These are phyloP conservation scores for Sphinx pinastri DNA, from an alignment of 2,888 invertebrate species.

Conservation along the genomic window DNA sequence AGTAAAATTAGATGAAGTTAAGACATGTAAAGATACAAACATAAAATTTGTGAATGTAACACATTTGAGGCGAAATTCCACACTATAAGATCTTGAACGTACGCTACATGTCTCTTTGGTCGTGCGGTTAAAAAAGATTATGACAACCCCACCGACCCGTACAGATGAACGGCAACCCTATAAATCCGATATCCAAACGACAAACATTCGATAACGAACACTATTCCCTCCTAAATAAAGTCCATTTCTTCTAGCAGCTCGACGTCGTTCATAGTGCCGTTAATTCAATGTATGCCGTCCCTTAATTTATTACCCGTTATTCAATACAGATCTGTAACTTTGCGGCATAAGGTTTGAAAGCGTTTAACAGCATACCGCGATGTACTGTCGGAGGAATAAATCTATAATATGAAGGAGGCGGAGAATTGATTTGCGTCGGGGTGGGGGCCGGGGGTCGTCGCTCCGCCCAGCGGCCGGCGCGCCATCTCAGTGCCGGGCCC, in stretches of 20 bases:
- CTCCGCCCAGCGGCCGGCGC: constrained; percentile 71
- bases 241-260: constrained; percentile 52
- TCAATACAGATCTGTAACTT: constrained; percentile 76
- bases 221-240: constrained; percentile 54
- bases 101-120: constrained; percentile 69
- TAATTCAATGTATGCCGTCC: constrained; percentile 79
- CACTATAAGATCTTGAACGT: constrained; percentile 66
- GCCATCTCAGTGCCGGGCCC: constrained; percentile 77
- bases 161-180: constrained; percentile 67
- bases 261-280: constrained; percentile 64
- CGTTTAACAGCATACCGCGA: constrained; percentile 65
- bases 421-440: constrained; percentile 73
- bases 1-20: background rate
- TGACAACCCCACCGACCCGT: constrained; percentile 73
- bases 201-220: constrained; percentile 52
- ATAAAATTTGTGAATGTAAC: background rate
- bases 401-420: constrained; percentile 84
- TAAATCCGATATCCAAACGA: constrained; percentile 63
- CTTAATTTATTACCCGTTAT: constrained; percentile 76
- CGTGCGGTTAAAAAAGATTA: constrained; percentile 82
- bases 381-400: constrained; percentile 77
- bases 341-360: constrained; percentile 77
- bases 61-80: constrained; percentile 58
- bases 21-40: background rate
- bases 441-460: constrained; percentile 66